These are phyloP conservation scores for Drosophila willistoni DNA, from an alignment of 1,140 invertebrate species.

Conservation along the genomic window DNA sequence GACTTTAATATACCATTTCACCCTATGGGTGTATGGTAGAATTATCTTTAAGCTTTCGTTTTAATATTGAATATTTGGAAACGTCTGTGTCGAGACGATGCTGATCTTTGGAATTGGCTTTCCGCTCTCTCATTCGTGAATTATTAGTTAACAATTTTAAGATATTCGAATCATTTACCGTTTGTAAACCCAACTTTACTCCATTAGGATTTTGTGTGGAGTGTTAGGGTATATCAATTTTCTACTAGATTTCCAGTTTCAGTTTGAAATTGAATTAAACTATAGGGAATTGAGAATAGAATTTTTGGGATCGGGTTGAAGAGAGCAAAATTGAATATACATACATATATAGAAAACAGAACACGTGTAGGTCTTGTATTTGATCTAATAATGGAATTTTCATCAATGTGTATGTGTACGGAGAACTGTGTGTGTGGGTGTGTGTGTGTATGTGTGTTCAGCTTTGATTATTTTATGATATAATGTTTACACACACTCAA, in stretches of 20 bases:
- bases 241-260: background rate
- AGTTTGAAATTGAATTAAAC: conserved; percentile 3
- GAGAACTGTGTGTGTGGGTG: conserved; percentile 5
- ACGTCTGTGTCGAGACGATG: too few relatives aligned
- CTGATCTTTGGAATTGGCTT: too few relatives aligned
- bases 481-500: conserved; percentile 21
- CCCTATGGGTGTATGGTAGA: too few relatives aligned
- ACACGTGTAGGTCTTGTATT: conserved; percentile 2
- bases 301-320: background rate
- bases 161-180: too few relatives aligned
- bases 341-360: background rate
- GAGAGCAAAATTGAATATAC: background rate
- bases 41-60: too few relatives aligned
- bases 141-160: too few relatives aligned
- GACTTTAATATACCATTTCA: too few relatives aligned
- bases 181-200: too few relatives aligned
- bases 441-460: conserved; percentile 16
- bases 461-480: conserved; percentile 23
- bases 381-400: conserved; percentile 12
- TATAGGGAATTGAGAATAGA: conserved; percentile 2
- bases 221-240: background rate
- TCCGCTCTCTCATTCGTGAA: too few relatives aligned
- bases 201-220: too few relatives aligned
- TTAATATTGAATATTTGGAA: too few relatives aligned
- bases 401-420: background rate